phyloP scores from a whole-genome alignment of 2,888 invertebrate species.

The Volucella inanis region DNA sequence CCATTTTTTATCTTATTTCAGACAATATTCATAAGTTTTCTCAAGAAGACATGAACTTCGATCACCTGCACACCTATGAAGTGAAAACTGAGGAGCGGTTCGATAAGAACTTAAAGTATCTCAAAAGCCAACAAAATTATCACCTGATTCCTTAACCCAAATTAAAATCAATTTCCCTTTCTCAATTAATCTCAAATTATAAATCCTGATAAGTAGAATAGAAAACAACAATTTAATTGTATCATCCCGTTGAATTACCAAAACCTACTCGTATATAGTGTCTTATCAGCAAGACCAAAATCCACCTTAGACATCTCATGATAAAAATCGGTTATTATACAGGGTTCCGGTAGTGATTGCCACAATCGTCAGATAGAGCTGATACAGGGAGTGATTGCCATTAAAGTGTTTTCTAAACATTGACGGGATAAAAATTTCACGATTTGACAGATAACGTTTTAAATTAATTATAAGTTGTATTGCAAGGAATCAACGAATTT shows the following conservation, averaged over 20 bases:
- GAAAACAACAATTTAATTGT: background rate
- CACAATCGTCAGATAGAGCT: background rate
- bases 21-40: too few species aligned
- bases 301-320: background rate
- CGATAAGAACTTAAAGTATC: too few species aligned
- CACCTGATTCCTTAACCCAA: too few species aligned
- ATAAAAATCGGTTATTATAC: slow-evolving; percentile 20
- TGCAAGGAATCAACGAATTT: background rate
- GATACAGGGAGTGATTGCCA: background rate
- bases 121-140: too few species aligned
- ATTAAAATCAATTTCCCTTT: too few species aligned
- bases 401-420: background rate
- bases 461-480: slow-evolving; percentile 10
- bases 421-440: background rate
- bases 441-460: background rate
- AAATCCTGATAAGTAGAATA: background rate
- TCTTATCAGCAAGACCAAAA: slow-evolving; percentile 12
- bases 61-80: too few species aligned
- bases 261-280: background rate
- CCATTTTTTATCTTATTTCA: too few species aligned
- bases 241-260: background rate
- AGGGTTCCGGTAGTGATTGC: slow-evolving; percentile 12
- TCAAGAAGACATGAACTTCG: too few species aligned
- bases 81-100: too few species aligned
- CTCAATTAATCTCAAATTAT: slow-evolving; percentile 50